These are phyloP conservation scores for Heteronetta atricapilla DNA, from an alignment of 2,113 vertebrate genomes.

Conservation along the genomic window DNA sequence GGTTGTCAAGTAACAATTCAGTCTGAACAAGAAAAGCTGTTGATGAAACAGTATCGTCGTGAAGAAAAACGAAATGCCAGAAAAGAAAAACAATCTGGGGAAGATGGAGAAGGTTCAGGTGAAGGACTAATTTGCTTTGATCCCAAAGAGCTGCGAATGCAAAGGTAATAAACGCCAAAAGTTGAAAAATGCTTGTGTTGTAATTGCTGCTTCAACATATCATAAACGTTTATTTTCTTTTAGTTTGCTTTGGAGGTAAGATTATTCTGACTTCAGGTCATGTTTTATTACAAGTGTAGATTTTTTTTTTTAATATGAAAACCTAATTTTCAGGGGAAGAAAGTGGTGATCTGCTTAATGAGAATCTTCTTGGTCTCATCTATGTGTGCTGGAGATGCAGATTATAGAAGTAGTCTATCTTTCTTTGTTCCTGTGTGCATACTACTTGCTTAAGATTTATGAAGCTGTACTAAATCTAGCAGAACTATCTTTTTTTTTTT, in stretches of 20 bases:
- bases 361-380: slow-evolving; percentile 77
- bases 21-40: slow-evolving; percentile 92
- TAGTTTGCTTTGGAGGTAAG: slow-evolving; percentile 49
- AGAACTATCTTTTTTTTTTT: slow-evolving; percentile 47
- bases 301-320: slow-evolving; percentile 66
- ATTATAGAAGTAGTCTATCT: slow-evolving; percentile 74
- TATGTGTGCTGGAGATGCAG: slow-evolving; percentile 70
- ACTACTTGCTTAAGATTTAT: slow-evolving; percentile 66
- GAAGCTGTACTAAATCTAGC: slow-evolving; percentile 62
- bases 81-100: slow-evolving; percentile 83
- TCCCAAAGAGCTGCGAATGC: slow-evolving; percentile 89
- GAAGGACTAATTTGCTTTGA: slow-evolving; percentile 85
- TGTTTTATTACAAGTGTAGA: slow-evolving; percentile 46
- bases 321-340: slow-evolving; percentile 75
- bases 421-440: slow-evolving; percentile 26
- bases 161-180: slow-evolving; percentile 82
- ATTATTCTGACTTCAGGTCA: slow-evolving; percentile 59
- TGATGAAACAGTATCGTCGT: slow-evolving; percentile 91
- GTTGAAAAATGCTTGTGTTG: slow-evolving; percentile 46
- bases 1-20: slow-evolving; percentile 97
- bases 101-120: slow-evolving; percentile 81
- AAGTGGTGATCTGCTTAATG: slow-evolving; percentile 84
- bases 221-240: slow-evolving; percentile 31
- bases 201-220: slow-evolving; percentile 52
- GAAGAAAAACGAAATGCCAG: slow-evolving; percentile 92